Evolutionary conservation across 2,797 vertebrate species (phyloP).

Genomic region (Protosalanx chinensis): DNA sequence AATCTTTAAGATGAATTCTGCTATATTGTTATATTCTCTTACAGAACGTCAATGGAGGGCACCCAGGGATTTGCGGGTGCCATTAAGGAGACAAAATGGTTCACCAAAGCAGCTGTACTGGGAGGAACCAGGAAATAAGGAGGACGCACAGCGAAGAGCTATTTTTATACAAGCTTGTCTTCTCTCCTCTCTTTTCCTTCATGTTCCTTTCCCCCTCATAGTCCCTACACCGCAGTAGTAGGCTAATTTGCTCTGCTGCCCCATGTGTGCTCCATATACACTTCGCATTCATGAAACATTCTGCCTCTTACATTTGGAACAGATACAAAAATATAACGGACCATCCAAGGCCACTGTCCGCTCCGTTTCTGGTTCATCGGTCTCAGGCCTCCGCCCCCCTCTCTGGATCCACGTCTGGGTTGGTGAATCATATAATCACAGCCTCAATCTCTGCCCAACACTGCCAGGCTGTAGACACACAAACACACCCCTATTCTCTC

Average conservation of each 20-base stretch:
- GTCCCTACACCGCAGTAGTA: slow-evolving; percentile 29
- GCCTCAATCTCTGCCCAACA: neutral
- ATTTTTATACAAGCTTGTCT: slow-evolving; percentile 52
- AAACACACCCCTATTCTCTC: slow-evolving; percentile 12
- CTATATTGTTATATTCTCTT: slow-evolving; percentile 68
- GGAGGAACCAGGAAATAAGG: slow-evolving; percentile 60
- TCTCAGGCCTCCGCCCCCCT: slow-evolving; percentile 18
- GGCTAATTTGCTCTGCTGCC: slow-evolving; percentile 47
- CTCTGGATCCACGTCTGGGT: slow-evolving; percentile 35
- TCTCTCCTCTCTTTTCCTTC: neutral
- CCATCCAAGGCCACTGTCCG: slow-evolving; percentile 30
- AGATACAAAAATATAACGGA: slow-evolving; percentile 38
- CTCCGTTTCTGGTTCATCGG: slow-evolving; percentile 36
- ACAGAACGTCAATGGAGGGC: slow-evolving; percentile 61
- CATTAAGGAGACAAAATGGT: slow-evolving; percentile 72
- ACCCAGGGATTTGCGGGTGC: slow-evolving; percentile 67
- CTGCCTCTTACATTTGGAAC: slow-evolving; percentile 25
- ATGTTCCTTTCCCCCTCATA: neutral
- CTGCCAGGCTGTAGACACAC: no score
- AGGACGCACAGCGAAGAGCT: slow-evolving; percentile 57
- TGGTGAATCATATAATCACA: slow-evolving; percentile 47
- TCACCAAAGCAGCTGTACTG: slow-evolving; percentile 68
- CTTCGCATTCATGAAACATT: slow-evolving; percentile 55
- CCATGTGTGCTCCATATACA: slow-evolving; percentile 33
- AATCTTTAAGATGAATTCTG: slow-evolving; percentile 62